Evolutionary conservation across 2,797 vertebrate genomes (phyloP), one percentile per base, ranked within the genome.

Genomic region (Karalla daura): DNA sequence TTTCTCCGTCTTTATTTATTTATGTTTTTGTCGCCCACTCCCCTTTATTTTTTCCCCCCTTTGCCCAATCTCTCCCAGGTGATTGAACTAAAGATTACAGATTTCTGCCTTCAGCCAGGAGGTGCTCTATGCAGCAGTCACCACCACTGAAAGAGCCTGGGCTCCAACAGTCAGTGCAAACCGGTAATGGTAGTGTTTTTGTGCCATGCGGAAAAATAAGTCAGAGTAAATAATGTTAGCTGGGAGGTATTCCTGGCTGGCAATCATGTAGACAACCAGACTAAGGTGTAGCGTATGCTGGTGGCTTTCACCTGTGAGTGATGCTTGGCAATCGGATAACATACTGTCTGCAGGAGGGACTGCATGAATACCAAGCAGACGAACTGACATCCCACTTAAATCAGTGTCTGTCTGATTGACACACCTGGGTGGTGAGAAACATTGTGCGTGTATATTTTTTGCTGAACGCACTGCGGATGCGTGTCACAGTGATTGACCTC

Each of bases 1-100:
- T 64, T 65, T 64, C 40, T 27, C 52, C 55, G 0, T 2, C 54
- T 80, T 74, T 79, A 44, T 76, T 69, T 58, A 30, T 65, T 67
- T 69, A 61, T 37, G 25, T 49, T 56, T 65, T 15, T 55, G 36
- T 46, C 65, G 49, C 56, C 55, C 20, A 15, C 49, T 56, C 35
- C 20, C 17, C 49, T 56, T 37, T 60, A 69, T 63, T 67, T n/a
- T 30, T 30, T 30, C 2, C 28, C 10, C 8, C 25, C 43, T 70
- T 23, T 20, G 25, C 40, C 63, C 64, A 46, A 59, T 80, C 63
- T 72, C 70, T 88, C 74, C 74, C 58, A 54, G 54, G 72, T 85
- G 83, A 90, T 84, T 85, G 78, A 83, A 88, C 73, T 78, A 85
- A 80, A 76, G 68, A 85, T 80, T 81, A 84, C 83, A 86, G 80